Conservation (phyloP, 2,888 invertebrate genomes). For the Drosophila anceps region DNA sequence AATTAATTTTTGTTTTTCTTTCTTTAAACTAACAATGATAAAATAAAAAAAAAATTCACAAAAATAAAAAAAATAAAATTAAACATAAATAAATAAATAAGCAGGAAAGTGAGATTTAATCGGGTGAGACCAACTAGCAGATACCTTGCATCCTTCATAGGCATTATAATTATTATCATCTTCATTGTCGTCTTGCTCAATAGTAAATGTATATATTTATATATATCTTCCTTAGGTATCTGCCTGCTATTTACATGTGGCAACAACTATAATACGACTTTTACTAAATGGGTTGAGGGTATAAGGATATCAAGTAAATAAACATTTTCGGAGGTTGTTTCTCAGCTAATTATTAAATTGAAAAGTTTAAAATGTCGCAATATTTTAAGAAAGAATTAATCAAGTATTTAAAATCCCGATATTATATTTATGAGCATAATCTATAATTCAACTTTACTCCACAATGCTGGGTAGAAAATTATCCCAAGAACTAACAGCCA, state of each 20-base stretch:
- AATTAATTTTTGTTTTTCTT: slow-evolving; percentile 51
- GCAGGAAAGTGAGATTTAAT: neutral
- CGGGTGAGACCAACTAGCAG: neutral
- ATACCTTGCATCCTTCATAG: neutral
- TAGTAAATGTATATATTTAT: neutral
- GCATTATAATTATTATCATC: neutral
- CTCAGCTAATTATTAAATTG: no score
- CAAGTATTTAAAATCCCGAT: no score
- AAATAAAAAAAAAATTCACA: slow-evolving; percentile 8
- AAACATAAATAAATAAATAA: slow-evolving; percentile 11
- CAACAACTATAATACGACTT: neutral
- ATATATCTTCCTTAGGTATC: no score
- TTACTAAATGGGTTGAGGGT: neutral
- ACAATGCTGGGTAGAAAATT: no score
- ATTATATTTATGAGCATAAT: no score
- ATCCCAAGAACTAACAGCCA: no score
- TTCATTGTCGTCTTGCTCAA: neutral
- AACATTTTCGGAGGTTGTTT: neutral
- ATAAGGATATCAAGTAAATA: neutral
- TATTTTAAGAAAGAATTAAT: no score
- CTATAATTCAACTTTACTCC: no score
- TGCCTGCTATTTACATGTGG: neutral
- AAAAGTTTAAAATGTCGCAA: no score
- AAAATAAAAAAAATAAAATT: slow-evolving; percentile 20
- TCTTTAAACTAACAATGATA: neutral